A percentile compares a stretch with the other conserved stretches of the same genome.
Evolutionary conservation across 2,797 vertebrate species (phyloP).

Genomic region (Alectoris magna): DNA sequence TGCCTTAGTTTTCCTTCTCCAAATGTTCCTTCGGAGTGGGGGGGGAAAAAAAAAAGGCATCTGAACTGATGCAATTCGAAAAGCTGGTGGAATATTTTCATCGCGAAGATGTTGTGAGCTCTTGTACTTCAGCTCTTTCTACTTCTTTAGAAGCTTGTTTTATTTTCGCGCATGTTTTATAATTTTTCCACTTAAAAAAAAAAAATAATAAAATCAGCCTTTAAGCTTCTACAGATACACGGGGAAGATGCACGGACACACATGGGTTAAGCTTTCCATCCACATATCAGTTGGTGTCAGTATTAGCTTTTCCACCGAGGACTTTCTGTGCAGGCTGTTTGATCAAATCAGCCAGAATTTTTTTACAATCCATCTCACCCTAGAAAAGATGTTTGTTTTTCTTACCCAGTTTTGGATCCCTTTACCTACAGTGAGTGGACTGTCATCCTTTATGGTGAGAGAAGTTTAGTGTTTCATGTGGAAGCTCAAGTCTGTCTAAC

Average conservation of each 20-base stretch:
- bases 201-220: neutral
- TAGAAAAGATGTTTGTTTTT: neutral
- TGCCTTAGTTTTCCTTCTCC: slow-evolving; percentile 3
- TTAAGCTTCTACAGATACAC: neutral
- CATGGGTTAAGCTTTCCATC: accelerated
- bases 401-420: neutral
- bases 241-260: neutral
- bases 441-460: neutral
- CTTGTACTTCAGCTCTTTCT: neutral
- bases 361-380: neutral
- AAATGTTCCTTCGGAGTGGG: neutral
- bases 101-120: neutral
- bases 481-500: accelerated
- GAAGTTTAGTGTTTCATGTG: neutral
- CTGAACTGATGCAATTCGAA: neutral
- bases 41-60: too few relatives aligned
- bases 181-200: neutral
- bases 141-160: neutral
- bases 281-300: neutral
- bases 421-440: neutral
- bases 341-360: neutral
- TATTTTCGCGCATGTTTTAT: neutral
- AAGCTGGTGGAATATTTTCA: neutral
- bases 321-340: neutral
- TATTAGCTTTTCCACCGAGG: neutral